These are phyloP conservation scores for Sarcophaga variegata DNA, from an alignment of 2,888 invertebrate genomes.

Conservation along the genomic window DNA sequence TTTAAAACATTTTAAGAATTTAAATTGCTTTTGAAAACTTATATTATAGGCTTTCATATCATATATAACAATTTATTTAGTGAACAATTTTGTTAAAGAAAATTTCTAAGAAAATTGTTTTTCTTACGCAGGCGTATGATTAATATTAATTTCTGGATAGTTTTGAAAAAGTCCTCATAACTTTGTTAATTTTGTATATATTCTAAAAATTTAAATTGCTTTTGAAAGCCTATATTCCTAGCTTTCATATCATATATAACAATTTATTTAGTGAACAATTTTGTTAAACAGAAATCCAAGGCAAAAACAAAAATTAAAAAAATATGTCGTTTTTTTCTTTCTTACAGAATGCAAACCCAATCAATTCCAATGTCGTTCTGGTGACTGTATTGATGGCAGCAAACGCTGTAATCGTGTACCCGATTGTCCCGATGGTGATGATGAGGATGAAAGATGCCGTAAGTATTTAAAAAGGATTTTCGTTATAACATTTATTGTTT, in stretches of 20 bases:
- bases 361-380: constrained; percentile 85
- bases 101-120: background rate
- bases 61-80: background rate
- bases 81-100: background rate
- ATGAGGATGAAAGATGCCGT: constrained; percentile 83
- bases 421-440: constrained; percentile 85
- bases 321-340: constrained; percentile 47
- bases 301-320: background rate
- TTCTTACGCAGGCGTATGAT: background rate
- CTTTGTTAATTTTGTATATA: background rate
- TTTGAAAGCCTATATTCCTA: background rate
- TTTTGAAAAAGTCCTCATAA: background rate
- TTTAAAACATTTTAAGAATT: background rate
- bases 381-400: constrained; percentile 84
- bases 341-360: constrained; percentile 83
- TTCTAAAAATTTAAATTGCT: background rate
- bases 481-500: no score
- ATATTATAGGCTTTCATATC: no score
- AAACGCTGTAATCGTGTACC: constrained; percentile 83
- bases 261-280: background rate
- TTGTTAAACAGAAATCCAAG: background rate
- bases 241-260: background rate
- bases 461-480: constrained; percentile 72
- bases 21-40: no score
- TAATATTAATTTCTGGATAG: background rate